Evolutionary conservation across 2,888 invertebrate genomes (phyloP).

Genomic region (Aethes cnicana): DNA sequence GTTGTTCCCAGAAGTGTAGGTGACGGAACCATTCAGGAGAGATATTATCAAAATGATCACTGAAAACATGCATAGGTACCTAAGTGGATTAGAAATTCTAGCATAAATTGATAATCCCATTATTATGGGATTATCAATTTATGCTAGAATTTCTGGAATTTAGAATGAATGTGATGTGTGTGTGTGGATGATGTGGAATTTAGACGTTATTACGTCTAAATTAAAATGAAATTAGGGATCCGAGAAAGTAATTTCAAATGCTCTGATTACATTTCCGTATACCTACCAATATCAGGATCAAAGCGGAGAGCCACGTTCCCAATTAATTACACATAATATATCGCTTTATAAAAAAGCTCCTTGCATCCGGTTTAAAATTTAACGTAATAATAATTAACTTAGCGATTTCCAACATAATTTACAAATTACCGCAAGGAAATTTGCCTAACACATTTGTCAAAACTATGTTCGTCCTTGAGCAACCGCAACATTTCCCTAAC

Average conservation of each 20-base stretch:
- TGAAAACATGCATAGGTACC: no score
- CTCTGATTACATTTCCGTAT: constrained; percentile 10
- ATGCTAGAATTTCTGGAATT: no score
- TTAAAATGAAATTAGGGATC: no score
- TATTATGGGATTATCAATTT: no score
- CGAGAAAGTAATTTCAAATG: neutral
- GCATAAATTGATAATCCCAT: no score
- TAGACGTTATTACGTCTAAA: no score
- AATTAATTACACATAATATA: constrained; percentile 15
- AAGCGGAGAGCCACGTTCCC: constrained; percentile 9
- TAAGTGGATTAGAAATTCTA: no score
- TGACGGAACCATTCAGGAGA: no score
- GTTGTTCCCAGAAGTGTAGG: no score
- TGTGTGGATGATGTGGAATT: no score
- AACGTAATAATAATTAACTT: constrained; percentile 34
- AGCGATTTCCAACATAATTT: constrained; percentile 36
- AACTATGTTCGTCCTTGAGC: constrained; percentile 32
- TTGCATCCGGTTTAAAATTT: neutral
- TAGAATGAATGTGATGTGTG: no score
- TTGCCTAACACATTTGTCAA: constrained; percentile 39
- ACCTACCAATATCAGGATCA: constrained; percentile 17
- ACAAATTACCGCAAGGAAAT: constrained; percentile 36
- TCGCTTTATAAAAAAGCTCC: constrained; percentile 15
- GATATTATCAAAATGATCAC: no score
- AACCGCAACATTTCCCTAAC: constrained; percentile 25